Percentiles rank a stretch among this genome's conserved stretches.
Conservation (phyloP, 2,888 invertebrate genomes). For the Erynnis tages region DNA sequence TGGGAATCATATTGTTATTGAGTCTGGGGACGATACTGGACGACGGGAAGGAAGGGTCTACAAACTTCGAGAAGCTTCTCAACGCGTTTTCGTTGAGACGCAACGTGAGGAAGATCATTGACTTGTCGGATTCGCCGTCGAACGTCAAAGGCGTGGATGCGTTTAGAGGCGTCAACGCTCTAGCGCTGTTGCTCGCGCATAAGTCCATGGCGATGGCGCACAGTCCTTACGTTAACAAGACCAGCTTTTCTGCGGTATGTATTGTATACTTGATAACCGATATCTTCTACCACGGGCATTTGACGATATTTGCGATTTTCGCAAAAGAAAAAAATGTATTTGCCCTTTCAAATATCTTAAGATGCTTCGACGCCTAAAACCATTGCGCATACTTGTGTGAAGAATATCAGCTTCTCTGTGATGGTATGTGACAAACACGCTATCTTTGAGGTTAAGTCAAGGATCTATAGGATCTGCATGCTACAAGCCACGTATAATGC, state of each 20-base stretch:
- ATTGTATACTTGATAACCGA: too few species aligned
- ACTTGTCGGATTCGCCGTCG: slow-evolving; percentile 58
- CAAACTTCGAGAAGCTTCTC: slow-evolving; percentile 73
- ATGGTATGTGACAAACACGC: too few species aligned
- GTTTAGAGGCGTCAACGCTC: slow-evolving; percentile 76
- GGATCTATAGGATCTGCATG: too few species aligned
- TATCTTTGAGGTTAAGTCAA: too few species aligned
- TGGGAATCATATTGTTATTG: slow-evolving; percentile 60
- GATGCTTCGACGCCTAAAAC: too few species aligned
- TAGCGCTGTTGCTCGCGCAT: slow-evolving; percentile 79
- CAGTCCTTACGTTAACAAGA: slow-evolving; percentile 81
- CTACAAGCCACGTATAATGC: too few species aligned
- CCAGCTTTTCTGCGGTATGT: slow-evolving; percentile 76
- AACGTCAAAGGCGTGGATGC: slow-evolving; percentile 78
- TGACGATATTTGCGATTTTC: too few species aligned
- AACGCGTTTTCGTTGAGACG: slow-evolving; percentile 76
- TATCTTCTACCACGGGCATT: too few species aligned
- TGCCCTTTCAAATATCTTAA: too few species aligned
- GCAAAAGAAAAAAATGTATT: too few species aligned
- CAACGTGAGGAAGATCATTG: slow-evolving; percentile 69
- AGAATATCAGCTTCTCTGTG: too few species aligned
- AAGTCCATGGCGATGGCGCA: slow-evolving; percentile 83
- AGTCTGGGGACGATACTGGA: slow-evolving; percentile 68
- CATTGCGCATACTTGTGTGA: too few species aligned
- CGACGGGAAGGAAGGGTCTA: slow-evolving; percentile 66